These are phyloP conservation scores for Drosophila nasuta DNA, from an alignment of 1,140 invertebrate species.

Conservation along the genomic window DNA sequence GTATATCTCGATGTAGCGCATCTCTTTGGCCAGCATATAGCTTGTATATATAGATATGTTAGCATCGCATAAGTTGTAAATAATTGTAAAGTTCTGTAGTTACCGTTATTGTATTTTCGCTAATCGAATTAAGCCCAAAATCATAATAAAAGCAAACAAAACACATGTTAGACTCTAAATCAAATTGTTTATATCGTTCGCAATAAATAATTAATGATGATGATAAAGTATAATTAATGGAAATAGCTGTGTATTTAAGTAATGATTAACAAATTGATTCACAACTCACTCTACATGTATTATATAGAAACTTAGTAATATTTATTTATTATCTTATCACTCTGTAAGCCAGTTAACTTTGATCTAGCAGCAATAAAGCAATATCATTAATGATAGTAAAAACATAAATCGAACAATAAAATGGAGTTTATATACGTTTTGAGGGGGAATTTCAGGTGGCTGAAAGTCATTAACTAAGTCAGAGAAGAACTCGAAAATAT, in stretches of 20 bases:
- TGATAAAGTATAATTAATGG: constrained; percentile 25
- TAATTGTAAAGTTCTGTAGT: constrained; percentile 74
- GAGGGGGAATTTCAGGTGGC: neutral
- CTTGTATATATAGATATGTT: constrained; percentile 50
- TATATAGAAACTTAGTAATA: constrained; percentile 64
- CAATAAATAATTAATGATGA: constrained; percentile 43
- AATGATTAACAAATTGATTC: constrained; percentile 45
- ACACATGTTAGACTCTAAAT: constrained; percentile 14
- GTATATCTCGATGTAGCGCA: constrained; percentile 47
- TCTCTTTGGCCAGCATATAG: constrained; percentile 50
- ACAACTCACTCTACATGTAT: constrained; percentile 31
- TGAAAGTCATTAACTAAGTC: neutral
- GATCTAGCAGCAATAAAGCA: constrained; percentile 76
- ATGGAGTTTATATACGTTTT: neutral
- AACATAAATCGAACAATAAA: constrained; percentile 6
- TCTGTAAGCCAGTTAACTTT: constrained; percentile 55
- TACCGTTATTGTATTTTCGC: constrained; percentile 77
- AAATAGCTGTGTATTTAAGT: constrained; percentile 40
- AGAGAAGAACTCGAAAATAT: too few species aligned
- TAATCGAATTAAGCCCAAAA: constrained; percentile 35
- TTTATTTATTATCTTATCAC: constrained; percentile 77
- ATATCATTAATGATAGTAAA: constrained; percentile 72
- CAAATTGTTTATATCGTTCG: constrained; percentile 60
- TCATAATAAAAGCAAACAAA: neutral
- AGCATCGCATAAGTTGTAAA: constrained; percentile 62